Base-by-base conservation (phyloP, 2,888 invertebrate genomes). In the Chymomyza fuscimana region DNA sequence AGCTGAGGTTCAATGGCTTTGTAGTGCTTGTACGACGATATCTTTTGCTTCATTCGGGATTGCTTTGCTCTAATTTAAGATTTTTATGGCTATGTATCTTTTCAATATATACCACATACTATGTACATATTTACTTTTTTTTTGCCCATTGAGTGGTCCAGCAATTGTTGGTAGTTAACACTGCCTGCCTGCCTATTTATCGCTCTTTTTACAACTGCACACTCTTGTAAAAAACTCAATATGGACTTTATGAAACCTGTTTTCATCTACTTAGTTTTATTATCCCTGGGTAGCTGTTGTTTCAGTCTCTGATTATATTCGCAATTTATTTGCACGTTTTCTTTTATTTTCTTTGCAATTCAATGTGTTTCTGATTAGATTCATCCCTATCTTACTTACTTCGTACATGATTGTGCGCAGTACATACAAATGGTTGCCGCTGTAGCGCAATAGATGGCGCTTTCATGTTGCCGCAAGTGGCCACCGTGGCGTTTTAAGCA, bases 391-490 rank as follows among this genome's bases (percentile, higher is more conserved):
- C 29, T 64, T 60, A 65, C 54, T 60, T 60, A 65, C 54, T 16
- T 16, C 7, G 50, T 46, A 61, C 22, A 4, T n/a, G 82, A 74
- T 77, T 79, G 63, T 80, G 85, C 82, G 82, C 82, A 80, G 46
- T 64, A 25, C 22, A 4, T 54, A 12, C 58, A 58, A 32, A 9
- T 19, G 4, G 19, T 22, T 54, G 36, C 69, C 6, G 16, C 76
- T 52, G 52, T 67, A 70, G 9, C 22, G 25, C 83, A 60, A 78
- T 61, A 87, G 87, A 77, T 87, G 87, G 87, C 87, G 87, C 81
- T 73, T 5, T 0, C 5, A 63, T 29, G 67, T 78, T 82, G 51
- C 77, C 16, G 4, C 66, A 66, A 69, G 16, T 73, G 71, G 66
- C 82, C 79, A 74, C 32, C n/a, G 10, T 1, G 66, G 78, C 79